Evolutionary conservation across 2,888 invertebrate genomes (phyloP).

Genomic region (Nemotelus pantherinus): DNA sequence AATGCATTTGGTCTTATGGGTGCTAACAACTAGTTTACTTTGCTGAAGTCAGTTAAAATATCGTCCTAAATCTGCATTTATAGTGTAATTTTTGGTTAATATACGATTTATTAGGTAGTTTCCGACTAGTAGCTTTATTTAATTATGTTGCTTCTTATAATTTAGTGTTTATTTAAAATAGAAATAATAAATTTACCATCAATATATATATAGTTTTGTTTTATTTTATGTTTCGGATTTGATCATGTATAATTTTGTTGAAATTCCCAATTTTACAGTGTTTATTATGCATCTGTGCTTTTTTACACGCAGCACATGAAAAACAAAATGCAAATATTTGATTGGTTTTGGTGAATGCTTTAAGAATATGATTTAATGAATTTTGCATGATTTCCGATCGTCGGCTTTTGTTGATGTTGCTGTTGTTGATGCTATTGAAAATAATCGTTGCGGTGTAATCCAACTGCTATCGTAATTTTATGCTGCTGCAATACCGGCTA

Average conservation of each 20-base stretch:
- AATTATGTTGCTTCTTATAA: constrained; percentile 32
- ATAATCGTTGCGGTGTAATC: constrained; percentile 28
- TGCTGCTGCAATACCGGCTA: constrained; percentile 79
- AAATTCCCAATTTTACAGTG: too few relatives aligned
- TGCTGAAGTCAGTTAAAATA: too few relatives aligned
- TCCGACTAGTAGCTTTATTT: not conserved
- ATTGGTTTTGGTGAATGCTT: too few relatives aligned
- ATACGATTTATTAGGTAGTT: too few relatives aligned
- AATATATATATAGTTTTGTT: not conserved
- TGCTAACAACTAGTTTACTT: too few relatives aligned
- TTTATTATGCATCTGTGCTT: too few relatives aligned
- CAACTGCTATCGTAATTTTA: constrained; percentile 37
- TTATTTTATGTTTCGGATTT: not conserved
- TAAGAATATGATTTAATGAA: constrained; percentile 23
- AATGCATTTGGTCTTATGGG: too few relatives aligned
- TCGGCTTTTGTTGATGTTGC: constrained; percentile 10
- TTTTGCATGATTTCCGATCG: constrained; percentile 42
- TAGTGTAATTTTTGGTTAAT: too few relatives aligned
- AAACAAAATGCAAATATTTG: too few relatives aligned
- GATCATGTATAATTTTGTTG: not conserved
- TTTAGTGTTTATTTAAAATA: constrained; percentile 40
- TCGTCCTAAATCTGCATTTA: too few relatives aligned
- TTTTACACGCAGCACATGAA: too few relatives aligned
- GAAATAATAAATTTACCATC: constrained; percentile 42
- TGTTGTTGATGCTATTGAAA: constrained; percentile 25